Evolutionary conservation across 2,113 vertebrate species (phyloP).

Genomic region (Barnardius zonarius): DNA sequence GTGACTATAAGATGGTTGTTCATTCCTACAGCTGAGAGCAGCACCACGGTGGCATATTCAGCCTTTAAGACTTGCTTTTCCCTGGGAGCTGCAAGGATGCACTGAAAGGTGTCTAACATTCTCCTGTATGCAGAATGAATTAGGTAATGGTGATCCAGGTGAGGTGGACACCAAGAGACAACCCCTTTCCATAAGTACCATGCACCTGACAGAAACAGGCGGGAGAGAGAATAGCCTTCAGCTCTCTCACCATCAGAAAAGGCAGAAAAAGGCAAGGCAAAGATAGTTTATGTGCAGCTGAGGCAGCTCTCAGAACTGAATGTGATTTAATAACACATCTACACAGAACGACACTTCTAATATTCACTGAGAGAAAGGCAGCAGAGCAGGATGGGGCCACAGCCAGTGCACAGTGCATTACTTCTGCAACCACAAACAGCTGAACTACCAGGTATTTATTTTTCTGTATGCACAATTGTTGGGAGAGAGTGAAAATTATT

Average conservation of each 20-base stretch:
- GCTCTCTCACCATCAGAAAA: background rate
- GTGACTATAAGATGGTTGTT: background rate
- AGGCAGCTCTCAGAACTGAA: constrained; percentile 37
- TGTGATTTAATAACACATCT: constrained; percentile 60
- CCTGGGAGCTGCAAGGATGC: background rate
- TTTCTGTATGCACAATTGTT: background rate
- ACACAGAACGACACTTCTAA: constrained; percentile 30
- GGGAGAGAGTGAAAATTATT: constrained; percentile 37
- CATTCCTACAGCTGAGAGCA: background rate
- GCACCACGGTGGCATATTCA: background rate
- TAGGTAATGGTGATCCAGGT: background rate
- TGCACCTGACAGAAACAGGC: background rate
- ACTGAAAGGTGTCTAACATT: background rate
- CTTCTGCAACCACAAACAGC: constrained; percentile 35
- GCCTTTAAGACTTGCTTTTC: background rate
- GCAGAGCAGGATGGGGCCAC: background rate
- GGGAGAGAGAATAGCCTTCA: background rate
- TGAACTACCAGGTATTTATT: constrained; percentile 57
- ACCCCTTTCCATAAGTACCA: background rate
- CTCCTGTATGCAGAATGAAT: background rate
- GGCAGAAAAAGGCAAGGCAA: background rate
- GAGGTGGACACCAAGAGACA: background rate
- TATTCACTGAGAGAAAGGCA: constrained; percentile 9
- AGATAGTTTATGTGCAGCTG: constrained; percentile 3
- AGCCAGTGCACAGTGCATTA: constrained; percentile 12